phyloP scores from a whole-genome alignment of 1,140 invertebrate genomes.

The Drosophila nikananu region DNA sequence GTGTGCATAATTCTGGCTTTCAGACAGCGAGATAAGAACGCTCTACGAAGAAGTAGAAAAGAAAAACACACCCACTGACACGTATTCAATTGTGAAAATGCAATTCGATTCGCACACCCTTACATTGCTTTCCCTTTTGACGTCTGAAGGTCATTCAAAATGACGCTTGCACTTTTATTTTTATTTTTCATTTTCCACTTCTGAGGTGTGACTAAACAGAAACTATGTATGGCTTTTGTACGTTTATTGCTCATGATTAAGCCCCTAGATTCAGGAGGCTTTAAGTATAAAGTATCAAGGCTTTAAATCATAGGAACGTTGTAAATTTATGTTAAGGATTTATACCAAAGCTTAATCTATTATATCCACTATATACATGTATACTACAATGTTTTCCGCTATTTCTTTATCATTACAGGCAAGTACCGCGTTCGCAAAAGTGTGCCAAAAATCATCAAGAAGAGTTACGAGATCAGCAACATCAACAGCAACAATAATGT shows the following conservation, averaged over 20 bases:
- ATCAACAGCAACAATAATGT: constrained; percentile 40
- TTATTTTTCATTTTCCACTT: constrained; percentile 23
- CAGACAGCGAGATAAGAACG: constrained; percentile 31
- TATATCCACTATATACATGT: not conserved
- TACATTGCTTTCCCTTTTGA: constrained; percentile 64
- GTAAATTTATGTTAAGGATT: not conserved
- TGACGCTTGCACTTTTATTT: constrained; percentile 58
- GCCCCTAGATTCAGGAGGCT: not conserved
- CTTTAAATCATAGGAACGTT: no score
- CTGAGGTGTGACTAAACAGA: constrained; percentile 36
- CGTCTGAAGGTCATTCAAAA: constrained; percentile 65
- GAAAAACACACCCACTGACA: constrained; percentile 30
- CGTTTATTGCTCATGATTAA: no score
- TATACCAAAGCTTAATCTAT: no score
- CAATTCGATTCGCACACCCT: constrained; percentile 30
- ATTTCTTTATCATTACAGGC: constrained; percentile 43
- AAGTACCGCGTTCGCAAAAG: constrained; percentile 45
- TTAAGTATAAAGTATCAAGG: not conserved
- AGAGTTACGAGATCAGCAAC: constrained; percentile 18
- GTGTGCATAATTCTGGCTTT: constrained; percentile 22
- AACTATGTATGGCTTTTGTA: not conserved
- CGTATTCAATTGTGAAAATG: constrained; percentile 19
- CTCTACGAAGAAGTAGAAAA: constrained; percentile 2
- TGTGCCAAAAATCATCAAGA: constrained; percentile 40
- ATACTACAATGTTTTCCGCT: not conserved